phyloP scores from a whole-genome alignment of 2,888 invertebrate species.

The Craniophora ligustri region DNA sequence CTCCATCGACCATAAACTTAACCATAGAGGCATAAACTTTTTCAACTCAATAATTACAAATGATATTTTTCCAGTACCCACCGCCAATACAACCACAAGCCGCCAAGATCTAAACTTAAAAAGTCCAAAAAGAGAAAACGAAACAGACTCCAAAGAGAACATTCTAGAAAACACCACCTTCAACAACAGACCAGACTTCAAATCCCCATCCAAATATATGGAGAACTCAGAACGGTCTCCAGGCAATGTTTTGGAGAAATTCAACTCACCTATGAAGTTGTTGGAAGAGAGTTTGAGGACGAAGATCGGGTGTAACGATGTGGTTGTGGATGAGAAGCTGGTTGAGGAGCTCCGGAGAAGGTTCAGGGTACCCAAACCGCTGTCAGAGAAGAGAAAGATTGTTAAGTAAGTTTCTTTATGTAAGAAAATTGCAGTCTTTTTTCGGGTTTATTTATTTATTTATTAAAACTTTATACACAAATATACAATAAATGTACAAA shows the following conservation, averaged over 20 bases:
- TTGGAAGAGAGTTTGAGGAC: slow-evolving; percentile 64
- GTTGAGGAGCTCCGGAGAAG: slow-evolving; percentile 59
- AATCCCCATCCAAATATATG: slow-evolving; percentile 13
- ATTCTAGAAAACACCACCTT: not conserved
- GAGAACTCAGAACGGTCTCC: slow-evolving; percentile 9
- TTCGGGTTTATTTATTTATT: no score
- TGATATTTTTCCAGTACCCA: slow-evolving; percentile 25
- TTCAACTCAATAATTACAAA: no score
- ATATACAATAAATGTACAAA: no score
- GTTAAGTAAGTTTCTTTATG: slow-evolving; percentile 69
- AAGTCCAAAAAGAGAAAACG: slow-evolving; percentile 51
- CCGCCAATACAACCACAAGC: slow-evolving; percentile 47
- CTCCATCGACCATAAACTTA: no score
- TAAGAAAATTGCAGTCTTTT: no score
- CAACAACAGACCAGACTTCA: slow-evolving; percentile 1
- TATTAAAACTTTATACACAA: no score
- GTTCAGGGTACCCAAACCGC: slow-evolving; percentile 71
- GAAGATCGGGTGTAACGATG: slow-evolving; percentile 37
- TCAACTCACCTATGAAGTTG: slow-evolving; percentile 70
- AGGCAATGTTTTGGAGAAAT: slow-evolving; percentile 9
- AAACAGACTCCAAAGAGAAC: not conserved
- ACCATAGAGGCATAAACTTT: no score
- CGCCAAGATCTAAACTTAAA: slow-evolving; percentile 70
- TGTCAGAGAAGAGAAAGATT: slow-evolving; percentile 71
- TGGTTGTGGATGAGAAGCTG: slow-evolving; percentile 34